phyloP scores from a whole-genome alignment of 2,113 vertebrate genomes.

The Hippotragus niger region DNA sequence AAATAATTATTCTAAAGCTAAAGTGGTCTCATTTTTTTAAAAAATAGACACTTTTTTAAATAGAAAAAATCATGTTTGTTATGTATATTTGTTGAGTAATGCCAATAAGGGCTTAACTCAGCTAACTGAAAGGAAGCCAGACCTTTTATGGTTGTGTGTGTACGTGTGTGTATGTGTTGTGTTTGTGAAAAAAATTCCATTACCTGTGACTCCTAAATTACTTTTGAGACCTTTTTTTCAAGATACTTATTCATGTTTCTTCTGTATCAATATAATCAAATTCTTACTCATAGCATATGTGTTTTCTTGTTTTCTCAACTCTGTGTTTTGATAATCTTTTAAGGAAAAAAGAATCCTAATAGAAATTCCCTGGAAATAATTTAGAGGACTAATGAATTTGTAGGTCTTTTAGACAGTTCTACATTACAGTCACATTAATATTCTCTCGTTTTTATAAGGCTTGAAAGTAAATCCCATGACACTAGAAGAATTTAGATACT shows the following conservation, averaged over 20 bases:
- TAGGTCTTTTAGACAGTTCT: constrained; percentile 60
- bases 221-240: constrained; percentile 55
- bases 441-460: constrained; percentile 65
- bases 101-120: constrained; percentile 13
- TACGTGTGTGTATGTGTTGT: not conserved
- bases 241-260: constrained; percentile 49
- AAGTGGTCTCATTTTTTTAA: not conserved
- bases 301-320: constrained; percentile 37
- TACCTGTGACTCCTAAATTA: constrained; percentile 57
- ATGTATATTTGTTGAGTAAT: constrained; percentile 46
- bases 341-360: constrained; percentile 38
- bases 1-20: not conserved
- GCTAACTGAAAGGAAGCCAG: constrained; percentile 22
- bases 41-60: not conserved
- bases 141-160: not conserved
- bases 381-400: constrained; percentile 54
- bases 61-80: not conserved
- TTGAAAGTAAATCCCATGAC: constrained; percentile 67
- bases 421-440: constrained; percentile 50
- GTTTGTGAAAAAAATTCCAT: constrained; percentile 49
- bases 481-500: constrained; percentile 73
- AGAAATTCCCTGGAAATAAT: constrained; percentile 50
- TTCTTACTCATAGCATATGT: constrained; percentile 22
- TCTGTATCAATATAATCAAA: constrained; percentile 52
- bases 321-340: constrained; percentile 65